Base-by-base conservation (phyloP, 2,888 invertebrate species). In the Gerris lacustris region DNA sequence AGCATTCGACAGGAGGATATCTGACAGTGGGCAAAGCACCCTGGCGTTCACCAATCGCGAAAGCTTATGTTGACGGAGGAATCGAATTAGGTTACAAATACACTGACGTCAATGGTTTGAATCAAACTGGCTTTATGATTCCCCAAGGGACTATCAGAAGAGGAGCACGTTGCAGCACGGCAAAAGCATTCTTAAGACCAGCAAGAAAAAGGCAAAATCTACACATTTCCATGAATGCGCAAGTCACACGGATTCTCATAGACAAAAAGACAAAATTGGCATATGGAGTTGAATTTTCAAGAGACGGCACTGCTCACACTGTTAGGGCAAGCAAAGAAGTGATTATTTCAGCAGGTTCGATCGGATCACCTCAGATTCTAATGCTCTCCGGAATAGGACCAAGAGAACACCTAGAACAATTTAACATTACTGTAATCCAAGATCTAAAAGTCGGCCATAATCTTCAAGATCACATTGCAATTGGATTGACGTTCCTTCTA, bases 111-210 rank as follows among this genome's bases (percentile, higher is more conserved):
- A 94, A 94, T 79, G 94, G 94, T 0, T 90, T 91, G 76, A 86
- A 86, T 73, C 93, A 94, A 80, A 87, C 91, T 0, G 94, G 94
- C 0, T 93, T 94, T 77, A 92, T 92, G 91, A 88, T 92, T 64
- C 91, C 92, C 0, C 93, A 94, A 79, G 91, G 91, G 6, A 90
- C 91, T 0, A 82, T 87, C 0, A 80, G 91, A 72, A 83, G 88
- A 15, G 94, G 94, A 0, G 88, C 91, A 55, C 85, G 94, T 1
- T 95, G 94, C 78, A 93, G 93, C 6, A 91, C 93, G 0, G 88
- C 91, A 0, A 94, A 94, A 82, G 94, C 94, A 0, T 95, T 93
- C 77, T 80, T 95, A 5, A 82, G 93, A 71, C 90, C 94, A 0
- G 88, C 90, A 0, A 85, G 92, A 70, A 82, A 91, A 5, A 84